A percentile compares a stretch with the other conserved stretches of the same genome.
Conservation (phyloP, 2,113 vertebrate genomes). For the Nicator chloris region DNA sequence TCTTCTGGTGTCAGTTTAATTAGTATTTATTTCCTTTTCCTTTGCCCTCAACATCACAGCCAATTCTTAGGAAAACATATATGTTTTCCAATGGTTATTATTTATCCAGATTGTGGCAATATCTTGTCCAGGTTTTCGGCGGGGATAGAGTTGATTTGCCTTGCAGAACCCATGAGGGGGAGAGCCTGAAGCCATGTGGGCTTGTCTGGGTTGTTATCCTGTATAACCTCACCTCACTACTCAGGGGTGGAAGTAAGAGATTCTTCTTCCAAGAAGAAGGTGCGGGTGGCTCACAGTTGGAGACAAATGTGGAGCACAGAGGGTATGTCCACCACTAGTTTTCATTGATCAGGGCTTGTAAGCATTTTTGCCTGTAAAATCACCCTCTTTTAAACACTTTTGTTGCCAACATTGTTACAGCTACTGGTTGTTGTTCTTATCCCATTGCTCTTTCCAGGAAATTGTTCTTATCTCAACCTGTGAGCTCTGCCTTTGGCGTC, state of each 20-base stretch:
- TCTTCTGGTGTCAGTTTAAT: not conserved
- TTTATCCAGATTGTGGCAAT: not conserved
- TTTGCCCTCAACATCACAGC: not conserved
- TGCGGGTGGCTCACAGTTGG: not conserved
- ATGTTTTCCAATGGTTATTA: not conserved
- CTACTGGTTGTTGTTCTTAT: not conserved
- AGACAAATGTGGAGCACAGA: accelerated
- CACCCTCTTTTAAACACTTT: not conserved
- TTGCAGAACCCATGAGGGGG: not conserved
- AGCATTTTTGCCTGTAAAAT: not conserved
- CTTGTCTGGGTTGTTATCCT: not conserved
- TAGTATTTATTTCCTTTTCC: not conserved
- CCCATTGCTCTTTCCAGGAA: not conserved
- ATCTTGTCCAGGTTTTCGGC: not conserved
- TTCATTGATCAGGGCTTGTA: not conserved
- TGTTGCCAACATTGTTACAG: not conserved
- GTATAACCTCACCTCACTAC: not conserved
- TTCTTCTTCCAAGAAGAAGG: not conserved
- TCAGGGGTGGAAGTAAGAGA: too few species aligned
- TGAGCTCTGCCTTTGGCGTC: not conserved
- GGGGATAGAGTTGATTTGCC: not conserved
- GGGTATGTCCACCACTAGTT: not conserved
- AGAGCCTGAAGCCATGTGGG: not conserved
- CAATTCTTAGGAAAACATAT: not conserved
- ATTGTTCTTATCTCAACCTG: not conserved